Conservation (phyloP, 2,888 invertebrate genomes). For the Agonopterix alstromeriana region DNA sequence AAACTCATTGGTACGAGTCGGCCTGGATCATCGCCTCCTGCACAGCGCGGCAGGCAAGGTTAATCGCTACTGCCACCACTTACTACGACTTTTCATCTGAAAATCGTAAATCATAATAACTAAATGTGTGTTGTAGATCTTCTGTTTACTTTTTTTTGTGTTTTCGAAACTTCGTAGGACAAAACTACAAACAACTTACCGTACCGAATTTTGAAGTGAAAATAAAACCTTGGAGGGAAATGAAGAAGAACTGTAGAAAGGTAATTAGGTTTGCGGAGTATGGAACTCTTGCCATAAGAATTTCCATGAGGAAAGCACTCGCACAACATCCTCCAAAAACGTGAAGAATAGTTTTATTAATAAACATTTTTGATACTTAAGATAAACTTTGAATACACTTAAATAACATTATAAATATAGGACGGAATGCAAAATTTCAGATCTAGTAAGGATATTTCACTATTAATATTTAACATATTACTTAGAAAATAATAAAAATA, state of each 20-base stretch:
- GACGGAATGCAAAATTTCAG: too few relatives aligned
- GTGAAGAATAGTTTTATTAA: constrained; percentile 29
- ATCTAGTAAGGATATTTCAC: too few relatives aligned
- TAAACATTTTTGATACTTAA: constrained; percentile 30
- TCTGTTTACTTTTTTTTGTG: too few relatives aligned
- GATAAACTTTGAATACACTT: too few relatives aligned
- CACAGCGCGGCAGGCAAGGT: too few relatives aligned
- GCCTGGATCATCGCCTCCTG: too few relatives aligned
- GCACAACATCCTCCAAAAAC: constrained; percentile 57
- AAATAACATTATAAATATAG: too few relatives aligned
- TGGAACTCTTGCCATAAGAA: constrained; percentile 51
- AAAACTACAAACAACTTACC: constrained; percentile 34
- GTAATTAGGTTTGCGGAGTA: constrained; percentile 58
- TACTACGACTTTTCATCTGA: too few relatives aligned
- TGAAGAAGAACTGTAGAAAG: constrained; percentile 60
- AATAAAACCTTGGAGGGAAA: constrained; percentile 51
- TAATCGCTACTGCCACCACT: too few relatives aligned
- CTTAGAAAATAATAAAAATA: not conserved
- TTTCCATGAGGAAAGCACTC: constrained; percentile 64
- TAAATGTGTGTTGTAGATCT: too few relatives aligned
- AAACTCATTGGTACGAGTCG: too few relatives aligned
- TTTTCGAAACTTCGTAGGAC: not conserved
- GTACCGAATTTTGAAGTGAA: constrained; percentile 43
- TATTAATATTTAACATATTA: not conserved
- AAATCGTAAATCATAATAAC: too few relatives aligned